Base-by-base conservation (phyloP, 2,113 vertebrate species). In the Macaca mulatta region DNA sequence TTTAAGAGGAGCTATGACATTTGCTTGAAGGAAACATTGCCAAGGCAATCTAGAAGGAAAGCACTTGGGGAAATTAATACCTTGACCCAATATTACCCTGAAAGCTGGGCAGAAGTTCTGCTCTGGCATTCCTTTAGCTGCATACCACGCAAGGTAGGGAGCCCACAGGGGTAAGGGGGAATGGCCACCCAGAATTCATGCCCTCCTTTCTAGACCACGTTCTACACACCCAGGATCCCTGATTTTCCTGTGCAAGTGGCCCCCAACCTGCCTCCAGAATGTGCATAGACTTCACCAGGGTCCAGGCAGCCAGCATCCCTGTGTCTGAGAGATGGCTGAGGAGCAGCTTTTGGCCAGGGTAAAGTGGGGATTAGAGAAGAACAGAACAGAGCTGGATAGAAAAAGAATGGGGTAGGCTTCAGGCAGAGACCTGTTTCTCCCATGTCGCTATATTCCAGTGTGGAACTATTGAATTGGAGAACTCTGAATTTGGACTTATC, bases 401-500 rank as follows among this genome's bases (percentile, higher is more conserved):
- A 78, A 64, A 81, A 86, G 35, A 82, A 67, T 23, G 2, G 64
- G 27, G 11, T 89, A n/a, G 40, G 3, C 55, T 89, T 12, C 27
- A 80, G 43, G 18, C 61, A 52, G 52, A 91, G 40, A 74, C 13
- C 52, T 83, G 61, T 67, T 43, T 91, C 75, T 79, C 35, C 75
- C n/a, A 25, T 16, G 27, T 87, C 13, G 40, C 61, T 78, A 10
- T 6, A 20, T 72, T 74, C 32, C n/a, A 38, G 5, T 50, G 9
- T 75, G 35, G n/a, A 93, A 59, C n/a, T 85, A 38, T 86, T 38
- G 67, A 95, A 80, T 18, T 43, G 13, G 77, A 8, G 52, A 48
- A 59, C 61, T 72, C 67, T 57, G 74, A 77, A 89, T 40, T 74
- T 95, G 35, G 69, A 85, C 27, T 72, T 97, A 17, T 64, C 38